phyloP scores from a whole-genome alignment of 2,888 invertebrate genomes.

The Margaritifera margaritifera region DNA sequence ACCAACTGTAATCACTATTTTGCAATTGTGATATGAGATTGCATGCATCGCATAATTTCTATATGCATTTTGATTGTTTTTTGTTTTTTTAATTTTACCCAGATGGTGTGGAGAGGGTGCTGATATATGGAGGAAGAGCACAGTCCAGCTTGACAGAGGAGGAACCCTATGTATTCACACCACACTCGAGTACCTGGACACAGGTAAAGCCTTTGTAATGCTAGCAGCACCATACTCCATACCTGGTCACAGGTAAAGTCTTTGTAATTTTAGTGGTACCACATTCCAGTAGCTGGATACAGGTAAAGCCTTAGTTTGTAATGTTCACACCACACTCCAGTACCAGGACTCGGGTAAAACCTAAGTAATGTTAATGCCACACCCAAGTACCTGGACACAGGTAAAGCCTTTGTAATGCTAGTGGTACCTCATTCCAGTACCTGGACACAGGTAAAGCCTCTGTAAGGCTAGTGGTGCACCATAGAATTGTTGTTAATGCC shows the following conservation, averaged over 20 bases:
- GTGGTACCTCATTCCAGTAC: too few species aligned
- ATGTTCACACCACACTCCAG: too few species aligned
- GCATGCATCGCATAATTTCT: too few species aligned
- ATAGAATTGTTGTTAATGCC: too few species aligned
- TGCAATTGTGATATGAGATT: too few species aligned
- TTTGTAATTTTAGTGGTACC: constrained; percentile 36
- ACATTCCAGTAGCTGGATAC: constrained; percentile 46
- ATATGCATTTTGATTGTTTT: too few species aligned
- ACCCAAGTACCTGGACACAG: constrained; percentile 44
- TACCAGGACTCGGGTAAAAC: neutral
- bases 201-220: constrained; percentile 44
- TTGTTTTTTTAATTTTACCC: too few species aligned
- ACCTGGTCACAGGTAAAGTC: neutral
- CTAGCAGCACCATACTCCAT: neutral
- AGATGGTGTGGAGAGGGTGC: constrained; percentile 50
- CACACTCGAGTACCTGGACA: constrained; percentile 49
- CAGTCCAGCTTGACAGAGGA: constrained; percentile 53
- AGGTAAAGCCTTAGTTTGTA: constrained; percentile 42
- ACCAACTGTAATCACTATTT: too few species aligned
- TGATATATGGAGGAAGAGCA: constrained; percentile 72
- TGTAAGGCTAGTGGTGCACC: too few species aligned
- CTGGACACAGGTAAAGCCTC: too few species aligned
- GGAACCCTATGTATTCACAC: constrained; percentile 58
- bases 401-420: too few species aligned
- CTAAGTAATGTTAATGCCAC: constrained; percentile 30